A percentile compares a stretch with the other conserved stretches of the same genome.
Evolutionary conservation across 1,140 invertebrate genomes (phyloP).

Genomic region (Caenorhabditis tropicalis): DNA sequence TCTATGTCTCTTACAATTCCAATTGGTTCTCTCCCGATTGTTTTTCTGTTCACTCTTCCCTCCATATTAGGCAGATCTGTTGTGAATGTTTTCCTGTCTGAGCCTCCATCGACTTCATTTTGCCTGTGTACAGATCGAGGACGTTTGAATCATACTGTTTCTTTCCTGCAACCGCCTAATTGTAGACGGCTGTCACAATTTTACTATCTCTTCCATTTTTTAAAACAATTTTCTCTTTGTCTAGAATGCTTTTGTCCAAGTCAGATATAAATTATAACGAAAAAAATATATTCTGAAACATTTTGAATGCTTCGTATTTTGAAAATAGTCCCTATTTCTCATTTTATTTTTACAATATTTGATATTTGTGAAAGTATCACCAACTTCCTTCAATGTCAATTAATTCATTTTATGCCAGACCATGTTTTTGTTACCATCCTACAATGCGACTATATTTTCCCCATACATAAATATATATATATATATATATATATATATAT

Average conservation of each 20-base stretch:
- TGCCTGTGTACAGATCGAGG: neutral
- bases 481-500: neutral
- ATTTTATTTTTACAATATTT: too few relatives aligned
- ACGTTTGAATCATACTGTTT: conserved; percentile 34
- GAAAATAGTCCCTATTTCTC: too few relatives aligned
- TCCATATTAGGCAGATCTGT: conserved; percentile 32
- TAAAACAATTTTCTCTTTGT: neutral
- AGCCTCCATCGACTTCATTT: neutral
- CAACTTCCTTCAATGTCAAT: too few relatives aligned
- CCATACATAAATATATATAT: too few relatives aligned
- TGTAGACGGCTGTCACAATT: neutral
- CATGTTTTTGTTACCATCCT: too few relatives aligned
- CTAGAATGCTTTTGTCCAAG: neutral
- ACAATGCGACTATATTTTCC: too few relatives aligned
- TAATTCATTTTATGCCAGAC: too few relatives aligned
- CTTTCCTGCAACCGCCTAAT: neutral
- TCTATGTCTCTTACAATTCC: neutral
- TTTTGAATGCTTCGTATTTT: too few relatives aligned
- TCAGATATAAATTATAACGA: too few relatives aligned
- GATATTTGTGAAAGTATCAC: too few relatives aligned
- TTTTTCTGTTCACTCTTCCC: neutral
- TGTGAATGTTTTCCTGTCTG: neutral
- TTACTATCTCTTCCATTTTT: too few relatives aligned
- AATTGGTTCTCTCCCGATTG: neutral
- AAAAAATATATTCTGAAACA: too few relatives aligned